Base-by-base conservation (phyloP, 2,113 vertebrate species). In the Salminus brasiliensis region DNA sequence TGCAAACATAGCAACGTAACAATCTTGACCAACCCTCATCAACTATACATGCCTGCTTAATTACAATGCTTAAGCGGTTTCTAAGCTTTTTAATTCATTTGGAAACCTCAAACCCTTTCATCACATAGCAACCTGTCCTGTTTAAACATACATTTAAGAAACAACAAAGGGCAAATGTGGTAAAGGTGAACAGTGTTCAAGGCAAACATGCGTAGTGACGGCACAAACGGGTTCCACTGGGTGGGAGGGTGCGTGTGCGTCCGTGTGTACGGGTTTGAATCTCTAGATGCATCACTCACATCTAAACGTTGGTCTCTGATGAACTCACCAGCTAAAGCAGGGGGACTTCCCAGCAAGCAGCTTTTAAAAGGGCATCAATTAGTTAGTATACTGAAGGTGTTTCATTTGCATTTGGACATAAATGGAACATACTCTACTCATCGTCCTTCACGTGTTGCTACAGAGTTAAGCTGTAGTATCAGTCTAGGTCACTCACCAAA, bases 401-500 rank as follows among this genome's bases (percentile, higher is more conserved):
- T 71, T 70, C 7, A n/a, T 53, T 12, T 32, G 66, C 30, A 30
- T 23, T 23, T 27, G 69, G 36, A 29, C 29, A 55, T 34, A 45
- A 75, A 62, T 63, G 55, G 43, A 65, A 71, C 21, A 15, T 43
- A 23, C 32, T 34, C 13, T 66, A 29, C 32, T 41, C n/a, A n/a
- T n/a, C 43, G 23, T 57, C 11, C 30, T 29, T 23, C 30, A 30
- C 23, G n/a, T 41, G 32, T 32, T 36, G 16, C 47, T 68, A 63
- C 60, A 45, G 15, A 30, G 4, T 79, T 71, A 63, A 2, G 15
- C 8, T 49, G 47, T 63, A 11, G 47, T 66, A 13, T 39, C 39
- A 47, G 67, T 23, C 41, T 36, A 47, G 2, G 60, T 9, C 23
- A 90, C 97, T 90, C 89, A 99, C 97, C 97, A 85, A 99, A 99